Evolutionary conservation across 2,113 vertebrate species (phyloP).

Genomic region (Chloropsis hardwickii): DNA sequence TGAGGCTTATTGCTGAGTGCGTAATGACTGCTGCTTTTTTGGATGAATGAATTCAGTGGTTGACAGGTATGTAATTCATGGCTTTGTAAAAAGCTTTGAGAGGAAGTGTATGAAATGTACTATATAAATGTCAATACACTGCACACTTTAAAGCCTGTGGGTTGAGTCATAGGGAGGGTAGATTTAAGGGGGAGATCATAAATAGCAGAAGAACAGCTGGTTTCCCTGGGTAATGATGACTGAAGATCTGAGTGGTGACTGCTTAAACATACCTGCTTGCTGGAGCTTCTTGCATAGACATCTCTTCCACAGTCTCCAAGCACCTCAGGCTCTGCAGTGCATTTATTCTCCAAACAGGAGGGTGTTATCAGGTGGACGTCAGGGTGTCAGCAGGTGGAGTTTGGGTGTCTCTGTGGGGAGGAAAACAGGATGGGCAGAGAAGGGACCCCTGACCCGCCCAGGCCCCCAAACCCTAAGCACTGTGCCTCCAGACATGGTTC

Average conservation of each 20-base stretch:
- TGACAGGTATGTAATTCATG: conserved; percentile 76
- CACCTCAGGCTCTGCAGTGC: not conserved
- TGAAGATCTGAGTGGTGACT: conserved; percentile 50
- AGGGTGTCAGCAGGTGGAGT: not conserved
- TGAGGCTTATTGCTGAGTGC: conserved; percentile 58
- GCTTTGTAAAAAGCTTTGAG: conserved; percentile 74
- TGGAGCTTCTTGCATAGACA: not conserved
- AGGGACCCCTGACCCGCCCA: not conserved
- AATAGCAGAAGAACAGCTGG: conserved; percentile 66
- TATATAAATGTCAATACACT: conserved; percentile 72
- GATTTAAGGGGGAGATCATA: conserved; percentile 58
- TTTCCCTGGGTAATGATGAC: conserved; percentile 65
- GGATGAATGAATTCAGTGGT: conserved; percentile 70
- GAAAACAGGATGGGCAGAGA: not conserved
- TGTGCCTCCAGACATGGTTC: not conserved
- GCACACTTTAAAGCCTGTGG: conserved; percentile 63
- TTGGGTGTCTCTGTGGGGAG: not conserved
- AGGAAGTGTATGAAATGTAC: conserved; percentile 71
- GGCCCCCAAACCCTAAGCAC: too few species aligned
- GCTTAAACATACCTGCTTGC: conserved; percentile 7
- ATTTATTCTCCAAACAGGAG: not conserved
- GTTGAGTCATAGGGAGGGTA: conserved; percentile 60
- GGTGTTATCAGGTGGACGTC: too few species aligned
- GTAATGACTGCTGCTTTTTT: conserved; percentile 71
- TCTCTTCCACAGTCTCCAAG: not conserved